Evolutionary conservation across 2,888 invertebrate species (phyloP), one percentile per base, ranked within the genome.

Genomic region (Spialia ferax): DNA sequence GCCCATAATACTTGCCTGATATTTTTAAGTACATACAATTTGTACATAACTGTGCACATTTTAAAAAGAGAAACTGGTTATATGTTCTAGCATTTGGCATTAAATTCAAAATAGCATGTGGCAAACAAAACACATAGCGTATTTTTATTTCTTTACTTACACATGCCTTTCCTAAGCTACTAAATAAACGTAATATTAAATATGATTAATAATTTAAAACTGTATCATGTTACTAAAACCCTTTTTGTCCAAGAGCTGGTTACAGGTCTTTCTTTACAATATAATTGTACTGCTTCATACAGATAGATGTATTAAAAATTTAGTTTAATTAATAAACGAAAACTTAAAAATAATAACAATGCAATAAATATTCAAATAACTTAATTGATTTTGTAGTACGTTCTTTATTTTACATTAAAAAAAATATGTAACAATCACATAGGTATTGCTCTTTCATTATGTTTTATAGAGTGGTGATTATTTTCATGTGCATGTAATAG

Each of bases 41-140:
- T 29, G 26, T 29, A 60, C 20, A 29, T 10, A 38, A 42, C 15
- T 50, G n/a, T 32, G 18, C 22, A 48, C 6, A 61, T n/a, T 45
- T 10, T 10, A 8, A 13, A 50, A 64, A 54, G 50, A 42, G 8
- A 52, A 55, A 38, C 69, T 57, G 69, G 69, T 73, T 61, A 78
- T 82, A 77, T n/a, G n/a, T 80, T 81, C 82, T 83, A 84, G 77
- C 79, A 83, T 86, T 87, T 87, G 84, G 85, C 85, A 75, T 84
- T 85, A 86, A 84, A 85, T 38, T 71, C 69, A 76, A 66, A 75
- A 78, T 15, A 45, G 75, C 73, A 80, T 18, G 42, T 13, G 35
- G 56, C 32, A 50, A 79, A 77, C 75, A 63, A 76, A 52, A 11
- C 22, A 56, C 20, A 4, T 11, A 48, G 45, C 45, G 50, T 35